phyloP scores from a whole-genome alignment of 2,888 invertebrate species.

The Acronicta alni region DNA sequence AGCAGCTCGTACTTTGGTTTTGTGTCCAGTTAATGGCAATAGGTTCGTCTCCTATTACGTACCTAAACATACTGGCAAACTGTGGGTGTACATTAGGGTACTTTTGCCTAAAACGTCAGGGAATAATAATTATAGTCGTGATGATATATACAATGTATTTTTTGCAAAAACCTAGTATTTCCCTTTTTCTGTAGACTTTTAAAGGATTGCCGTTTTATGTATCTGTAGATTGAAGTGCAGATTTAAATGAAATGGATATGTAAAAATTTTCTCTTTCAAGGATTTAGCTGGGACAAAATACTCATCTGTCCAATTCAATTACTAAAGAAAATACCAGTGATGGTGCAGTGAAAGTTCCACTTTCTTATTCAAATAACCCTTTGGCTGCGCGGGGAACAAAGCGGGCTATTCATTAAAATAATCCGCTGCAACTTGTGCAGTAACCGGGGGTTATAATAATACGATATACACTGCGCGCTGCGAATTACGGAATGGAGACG shows the following conservation, averaged over 20 bases:
- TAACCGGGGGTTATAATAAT: conserved; percentile 63
- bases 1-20: too few relatives aligned
- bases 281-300: conserved; percentile 64
- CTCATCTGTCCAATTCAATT: conserved; percentile 84
- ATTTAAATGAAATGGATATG: conserved; percentile 36
- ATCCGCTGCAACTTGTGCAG: conserved; percentile 68
- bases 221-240: conserved; percentile 30
- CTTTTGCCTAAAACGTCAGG: too few relatives aligned
- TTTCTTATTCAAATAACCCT: conserved; percentile 85
- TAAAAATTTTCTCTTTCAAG: conserved; percentile 33
- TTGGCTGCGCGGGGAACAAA: conserved; percentile 77
- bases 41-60: too few relatives aligned
- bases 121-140: too few relatives aligned
- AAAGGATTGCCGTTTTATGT: conserved; percentile 11
- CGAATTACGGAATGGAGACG: conserved; percentile 56
- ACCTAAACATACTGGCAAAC: too few relatives aligned
- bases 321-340: conserved; percentile 78
- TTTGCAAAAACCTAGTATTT: neutral
- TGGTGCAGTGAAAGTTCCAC: conserved; percentile 75
- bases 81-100: too few relatives aligned
- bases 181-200: neutral
- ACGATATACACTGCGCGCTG: conserved; percentile 54
- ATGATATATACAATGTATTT: neutral
- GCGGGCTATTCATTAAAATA: conserved; percentile 83
- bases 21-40: too few relatives aligned